Conservation (phyloP, 1,140 invertebrate genomes). For the Manduca sexta region DNA sequence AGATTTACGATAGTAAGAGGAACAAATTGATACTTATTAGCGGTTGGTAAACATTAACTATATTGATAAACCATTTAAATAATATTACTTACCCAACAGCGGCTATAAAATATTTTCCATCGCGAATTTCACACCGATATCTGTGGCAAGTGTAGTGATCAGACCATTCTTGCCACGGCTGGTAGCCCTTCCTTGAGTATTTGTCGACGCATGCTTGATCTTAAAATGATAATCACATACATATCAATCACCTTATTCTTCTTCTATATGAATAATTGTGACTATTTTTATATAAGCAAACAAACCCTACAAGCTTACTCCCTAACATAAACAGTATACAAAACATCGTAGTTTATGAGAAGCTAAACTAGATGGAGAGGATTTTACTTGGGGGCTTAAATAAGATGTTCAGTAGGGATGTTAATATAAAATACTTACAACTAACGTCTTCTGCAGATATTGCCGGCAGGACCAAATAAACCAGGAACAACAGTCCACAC, state of each 20-base stretch:
- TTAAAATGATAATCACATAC: constrained; percentile 23
- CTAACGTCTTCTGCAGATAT: constrained; percentile 36
- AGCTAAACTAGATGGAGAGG: too few species aligned
- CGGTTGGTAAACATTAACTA: too few species aligned
- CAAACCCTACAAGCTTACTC: too few species aligned
- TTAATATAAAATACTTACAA: constrained; percentile 28
- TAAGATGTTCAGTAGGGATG: too few species aligned
- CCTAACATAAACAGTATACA: too few species aligned
- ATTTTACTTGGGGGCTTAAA: too few species aligned
- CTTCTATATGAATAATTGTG: too few species aligned
- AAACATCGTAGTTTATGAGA: too few species aligned
- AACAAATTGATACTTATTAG: too few species aligned
- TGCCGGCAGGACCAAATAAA: constrained; percentile 22
- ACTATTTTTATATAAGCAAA: too few species aligned
- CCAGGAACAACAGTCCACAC: constrained; percentile 17
- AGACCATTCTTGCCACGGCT: constrained; percentile 68
- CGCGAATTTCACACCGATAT: constrained; percentile 60
- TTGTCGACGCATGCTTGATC: constrained; percentile 68
- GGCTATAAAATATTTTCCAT: constrained; percentile 66
- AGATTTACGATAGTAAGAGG: too few species aligned
- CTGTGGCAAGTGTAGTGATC: constrained; percentile 65
- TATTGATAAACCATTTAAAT: background rate
- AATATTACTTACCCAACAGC: constrained; percentile 50
- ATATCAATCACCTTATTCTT: too few species aligned
- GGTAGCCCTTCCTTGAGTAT: constrained; percentile 66